Evolutionary conservation across 2,888 invertebrate species (phyloP).

Genomic region (Drosophila colorata): DNA sequence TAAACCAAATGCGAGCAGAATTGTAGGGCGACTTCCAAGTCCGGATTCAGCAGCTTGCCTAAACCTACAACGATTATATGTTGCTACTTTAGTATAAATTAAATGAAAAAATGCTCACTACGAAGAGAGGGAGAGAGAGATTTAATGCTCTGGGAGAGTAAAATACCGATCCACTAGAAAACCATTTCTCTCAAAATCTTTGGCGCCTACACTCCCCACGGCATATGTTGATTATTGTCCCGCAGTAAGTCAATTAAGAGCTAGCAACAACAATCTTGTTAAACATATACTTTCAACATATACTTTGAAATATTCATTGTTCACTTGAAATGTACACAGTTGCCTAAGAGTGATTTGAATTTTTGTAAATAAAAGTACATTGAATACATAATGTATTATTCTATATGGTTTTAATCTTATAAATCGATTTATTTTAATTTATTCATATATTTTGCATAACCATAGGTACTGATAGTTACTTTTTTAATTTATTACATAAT

Average conservation of each 20-base stretch:
- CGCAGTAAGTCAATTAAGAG: constrained; percentile 70
- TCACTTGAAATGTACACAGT: constrained; percentile 51
- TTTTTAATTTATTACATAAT: neutral
- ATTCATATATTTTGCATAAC: too few species aligned
- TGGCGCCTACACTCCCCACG: neutral
- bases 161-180: neutral
- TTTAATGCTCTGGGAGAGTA: neutral
- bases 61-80: constrained; percentile 87
- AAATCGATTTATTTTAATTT: neutral
- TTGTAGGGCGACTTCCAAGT: constrained; percentile 90
- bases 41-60: constrained; percentile 90
- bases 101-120: neutral
- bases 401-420: neutral
- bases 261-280: constrained; percentile 43
- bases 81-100: neutral
- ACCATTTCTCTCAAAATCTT: neutral
- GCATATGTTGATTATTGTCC: constrained; percentile 53
- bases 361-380: neutral
- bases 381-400: neutral
- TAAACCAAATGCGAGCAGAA: constrained; percentile 93
- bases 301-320: constrained; percentile 41
- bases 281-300: constrained; percentile 23
- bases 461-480: too few species aligned
- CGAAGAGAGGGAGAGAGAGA: too few species aligned
- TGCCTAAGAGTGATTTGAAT: constrained; percentile 6